Evolutionary conservation across 2,113 vertebrate species (phyloP).

Genomic region (Oceanites oceanicus): DNA sequence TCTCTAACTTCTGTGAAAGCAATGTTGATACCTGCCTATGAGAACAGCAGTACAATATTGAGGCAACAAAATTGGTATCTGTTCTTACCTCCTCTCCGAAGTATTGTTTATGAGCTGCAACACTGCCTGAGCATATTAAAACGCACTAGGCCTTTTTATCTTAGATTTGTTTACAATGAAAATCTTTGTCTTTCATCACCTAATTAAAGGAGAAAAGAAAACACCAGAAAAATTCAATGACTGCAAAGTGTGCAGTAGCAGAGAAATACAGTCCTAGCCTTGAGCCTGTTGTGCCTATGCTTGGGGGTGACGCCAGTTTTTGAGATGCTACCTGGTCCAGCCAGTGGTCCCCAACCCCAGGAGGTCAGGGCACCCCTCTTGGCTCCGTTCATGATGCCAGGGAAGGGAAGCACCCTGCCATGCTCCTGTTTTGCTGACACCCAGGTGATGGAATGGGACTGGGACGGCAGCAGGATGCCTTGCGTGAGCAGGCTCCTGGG

Average conservation of each 20-base stretch:
- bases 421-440: background rate
- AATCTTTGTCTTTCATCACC: slow-evolving; percentile 39
- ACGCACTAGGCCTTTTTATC: slow-evolving; percentile 35
- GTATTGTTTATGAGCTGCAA: slow-evolving; percentile 1
- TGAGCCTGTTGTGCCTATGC: background rate
- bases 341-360: background rate
- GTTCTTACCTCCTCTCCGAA: background rate
- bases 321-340: background rate
- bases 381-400: background rate
- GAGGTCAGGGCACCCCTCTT: background rate
- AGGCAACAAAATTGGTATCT: slow-evolving; percentile 1
- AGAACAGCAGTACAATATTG: background rate
- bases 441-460: too few species aligned
- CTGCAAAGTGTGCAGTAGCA: background rate
- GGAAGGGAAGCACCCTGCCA: background rate
- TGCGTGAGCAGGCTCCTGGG: fast-evolving
- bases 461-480: background rate
- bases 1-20: slow-evolving; percentile 22
- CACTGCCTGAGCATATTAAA: slow-evolving; percentile 22
- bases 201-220: slow-evolving; percentile 45
- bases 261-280: background rate
- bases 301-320: background rate
- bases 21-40: slow-evolving; percentile 34
- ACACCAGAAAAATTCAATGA: background rate
- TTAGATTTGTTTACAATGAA: slow-evolving; percentile 24